phyloP scores from a whole-genome alignment of 2,888 invertebrate species.

The Catonia carolina region DNA sequence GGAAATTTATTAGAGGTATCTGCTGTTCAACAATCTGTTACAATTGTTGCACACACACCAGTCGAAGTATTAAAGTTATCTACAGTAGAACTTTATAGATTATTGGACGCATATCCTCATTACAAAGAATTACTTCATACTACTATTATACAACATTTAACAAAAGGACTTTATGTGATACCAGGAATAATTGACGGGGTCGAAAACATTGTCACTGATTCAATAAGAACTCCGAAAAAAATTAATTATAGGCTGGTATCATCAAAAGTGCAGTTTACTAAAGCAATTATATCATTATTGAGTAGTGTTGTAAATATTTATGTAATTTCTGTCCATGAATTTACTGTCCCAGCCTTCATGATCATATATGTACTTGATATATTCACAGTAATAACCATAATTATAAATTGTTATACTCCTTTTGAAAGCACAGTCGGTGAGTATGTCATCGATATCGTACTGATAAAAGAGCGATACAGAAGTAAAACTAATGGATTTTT shows the following conservation, averaged over 20 bases:
- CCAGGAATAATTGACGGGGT: not conserved
- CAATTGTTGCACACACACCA: not conserved
- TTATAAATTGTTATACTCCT: not conserved
- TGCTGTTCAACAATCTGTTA: not conserved
- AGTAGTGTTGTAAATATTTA: not conserved
- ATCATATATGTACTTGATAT: not conserved
- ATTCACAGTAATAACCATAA: not conserved
- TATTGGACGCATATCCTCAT: not conserved
- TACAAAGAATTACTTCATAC: not conserved
- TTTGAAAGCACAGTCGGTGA: not conserved
- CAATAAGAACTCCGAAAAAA: too few relatives aligned
- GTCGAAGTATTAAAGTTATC: not conserved
- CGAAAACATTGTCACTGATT: not conserved
- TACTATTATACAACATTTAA: not conserved
- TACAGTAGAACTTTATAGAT: not conserved
- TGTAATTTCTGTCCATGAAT: not conserved
- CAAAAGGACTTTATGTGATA: too few relatives aligned
- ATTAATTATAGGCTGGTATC: too few relatives aligned
- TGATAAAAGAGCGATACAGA: not conserved
- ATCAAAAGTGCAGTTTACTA: too few relatives aligned
- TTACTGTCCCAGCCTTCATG: not conserved
- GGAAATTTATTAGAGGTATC: not conserved
- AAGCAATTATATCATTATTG: not conserved
- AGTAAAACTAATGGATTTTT: not conserved
- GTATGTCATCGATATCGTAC: not conserved